These are phyloP conservation scores for Urosaurus nigricauda DNA, from an alignment of 2,797 vertebrate genomes.

Conservation along the genomic window DNA sequence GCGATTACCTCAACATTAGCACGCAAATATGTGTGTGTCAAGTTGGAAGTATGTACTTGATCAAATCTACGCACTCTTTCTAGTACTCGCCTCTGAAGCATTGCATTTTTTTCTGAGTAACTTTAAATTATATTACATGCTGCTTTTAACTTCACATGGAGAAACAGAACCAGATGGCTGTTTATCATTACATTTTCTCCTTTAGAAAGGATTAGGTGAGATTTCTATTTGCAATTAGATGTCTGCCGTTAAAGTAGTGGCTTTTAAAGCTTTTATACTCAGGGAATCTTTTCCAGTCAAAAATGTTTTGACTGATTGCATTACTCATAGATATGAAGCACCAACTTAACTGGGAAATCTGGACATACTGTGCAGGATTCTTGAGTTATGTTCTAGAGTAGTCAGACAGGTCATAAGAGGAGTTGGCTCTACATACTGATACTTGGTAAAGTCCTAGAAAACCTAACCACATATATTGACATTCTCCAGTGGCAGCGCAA, in stretches of 20 bases:
- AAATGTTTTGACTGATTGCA: not conserved
- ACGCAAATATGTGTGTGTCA: not conserved
- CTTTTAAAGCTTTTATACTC: not conserved
- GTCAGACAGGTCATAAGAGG: not conserved
- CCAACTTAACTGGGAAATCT: not conserved
- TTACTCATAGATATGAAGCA: not conserved
- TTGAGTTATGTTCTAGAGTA: not conserved
- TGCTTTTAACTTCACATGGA: not conserved
- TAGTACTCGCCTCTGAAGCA: slow-evolving; percentile 12
- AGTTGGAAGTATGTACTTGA: slow-evolving; percentile 31
- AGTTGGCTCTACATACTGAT: not conserved
- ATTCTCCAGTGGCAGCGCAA: not conserved
- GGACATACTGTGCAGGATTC: not conserved
- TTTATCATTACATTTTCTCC: slow-evolving; percentile 6
- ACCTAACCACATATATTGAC: not conserved
- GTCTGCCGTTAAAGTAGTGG: not conserved
- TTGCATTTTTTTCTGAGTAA: slow-evolving; percentile 44
- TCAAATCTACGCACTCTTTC: slow-evolving; percentile 30
- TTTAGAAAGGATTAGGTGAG: not conserved
- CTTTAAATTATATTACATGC: slow-evolving; percentile 20
- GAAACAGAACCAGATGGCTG: not conserved
- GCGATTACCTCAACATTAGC: not conserved
- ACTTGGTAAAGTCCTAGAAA: not conserved
- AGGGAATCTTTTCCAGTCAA: not conserved
- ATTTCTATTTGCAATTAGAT: not conserved